Conservation (phyloP, 2,888 invertebrate genomes). For the Oeneis ivallda region DNA sequence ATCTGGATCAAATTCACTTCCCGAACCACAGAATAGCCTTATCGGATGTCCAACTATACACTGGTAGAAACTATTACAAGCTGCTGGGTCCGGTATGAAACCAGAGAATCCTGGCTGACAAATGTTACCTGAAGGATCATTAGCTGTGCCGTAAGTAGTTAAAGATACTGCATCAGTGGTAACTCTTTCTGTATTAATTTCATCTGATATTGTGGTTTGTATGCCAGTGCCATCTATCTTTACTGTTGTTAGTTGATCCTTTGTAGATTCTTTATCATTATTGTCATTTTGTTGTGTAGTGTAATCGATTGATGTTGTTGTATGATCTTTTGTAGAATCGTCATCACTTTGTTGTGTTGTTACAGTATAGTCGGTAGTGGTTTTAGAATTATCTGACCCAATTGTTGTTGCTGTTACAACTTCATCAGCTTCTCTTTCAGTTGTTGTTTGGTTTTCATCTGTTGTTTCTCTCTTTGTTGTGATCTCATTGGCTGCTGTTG, state of each 20-base stretch:
- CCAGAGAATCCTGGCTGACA: constrained; percentile 39
- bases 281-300: background rate
- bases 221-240: background rate
- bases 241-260: background rate
- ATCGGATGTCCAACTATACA: constrained; percentile 49
- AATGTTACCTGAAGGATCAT: constrained; percentile 1
- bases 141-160: background rate
- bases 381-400: background rate
- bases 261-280: background rate
- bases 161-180: background rate
- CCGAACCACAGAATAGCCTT: constrained; percentile 35
- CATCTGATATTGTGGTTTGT: constrained; percentile 8
- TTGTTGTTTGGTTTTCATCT: constrained; percentile 16
- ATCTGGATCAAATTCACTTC: constrained; percentile 23
- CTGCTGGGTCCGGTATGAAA: constrained; percentile 50
- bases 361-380: background rate
- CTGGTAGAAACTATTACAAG: constrained; percentile 52
- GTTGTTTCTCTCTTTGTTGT: constrained; percentile 16
- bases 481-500: constrained; percentile 15
- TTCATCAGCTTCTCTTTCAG: constrained; percentile 15
- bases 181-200: background rate
- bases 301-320: background rate
- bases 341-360: background rate
- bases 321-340: background rate
- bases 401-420: constrained; percentile 5